Base-by-base conservation (phyloP, 2,797 vertebrate genomes). In the Paguma larvata region DNA sequence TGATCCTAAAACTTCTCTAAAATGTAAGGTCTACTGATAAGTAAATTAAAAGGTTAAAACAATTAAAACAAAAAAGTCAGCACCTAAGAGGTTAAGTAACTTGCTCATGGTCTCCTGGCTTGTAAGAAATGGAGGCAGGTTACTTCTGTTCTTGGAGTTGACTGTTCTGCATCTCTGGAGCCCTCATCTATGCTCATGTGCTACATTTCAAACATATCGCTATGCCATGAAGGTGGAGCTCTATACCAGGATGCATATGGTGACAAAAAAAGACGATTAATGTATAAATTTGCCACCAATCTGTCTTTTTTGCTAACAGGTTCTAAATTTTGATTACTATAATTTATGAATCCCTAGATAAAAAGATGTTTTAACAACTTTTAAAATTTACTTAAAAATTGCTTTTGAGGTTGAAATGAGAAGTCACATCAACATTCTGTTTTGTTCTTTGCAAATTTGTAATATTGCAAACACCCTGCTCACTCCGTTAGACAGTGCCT, bases 291-390 rank as follows among this genome's bases (percentile, higher is more conserved):
- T 48, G 48, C 9, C 68, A 80, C 13, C 56, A 73, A 68, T 53
- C 18, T 89, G 6, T 65, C 48, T 84, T 78, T 15, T 72, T 87
- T 4, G 56, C 46, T 53, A 91, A 38, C 15, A 41, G 48, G 77
- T 44, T 73, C 25, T 78, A 92, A 59, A 86, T 84, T 96, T 92
- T 95, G 13, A 53, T 38, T 38, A 89, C 73, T 59, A 56, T 27
- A 83, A 72, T 67, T 59, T 12, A 67, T 87, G 25, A 87, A 85
- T 5, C 8, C 21, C 63, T 41, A 68, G 48, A 65, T 73, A n/a
- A 93, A 90, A 12, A 6, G 6, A 13, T 41, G 18, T 44, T 78
- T 53, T 77, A 4, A 46, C 70, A 75, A 23, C 25, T 23, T 73
- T 56, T 51, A 3, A 32, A 56, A 92, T 53, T 12, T 38, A 8